Base-by-base conservation (phyloP, 2,888 invertebrate species). In the Chrysolina americana region DNA sequence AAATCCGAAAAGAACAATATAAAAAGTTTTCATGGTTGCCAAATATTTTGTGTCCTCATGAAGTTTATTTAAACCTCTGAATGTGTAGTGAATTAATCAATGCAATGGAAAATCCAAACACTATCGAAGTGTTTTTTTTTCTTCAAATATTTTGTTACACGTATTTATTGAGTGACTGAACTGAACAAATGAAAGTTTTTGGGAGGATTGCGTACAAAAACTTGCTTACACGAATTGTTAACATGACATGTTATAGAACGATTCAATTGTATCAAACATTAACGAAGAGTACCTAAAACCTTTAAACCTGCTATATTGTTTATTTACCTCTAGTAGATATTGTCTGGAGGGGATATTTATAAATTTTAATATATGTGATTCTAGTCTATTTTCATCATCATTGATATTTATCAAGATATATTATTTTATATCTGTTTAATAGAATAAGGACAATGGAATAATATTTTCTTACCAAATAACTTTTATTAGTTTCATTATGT, bases 401-500 rank as follows among this genome's bases (percentile, higher is more conserved):
- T 75, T 81, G 78, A 80, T 80, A 81, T 80, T 80, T 56, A 47
- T 47, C 72, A 69, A 71, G 68, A 78, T 36, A 28, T 28, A 81
- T 81, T 81, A 78, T 81, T 79, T 80, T 80, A 65, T 81, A 80
- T 80, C 80, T 83, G 78, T 82, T 83, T 80, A 77, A 70, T 81
- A 82, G 80, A 68, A 68, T 79, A 80, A 79, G 77, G 74, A 70
- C 56, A 19, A 74, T 76, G 74, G 76, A 76, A 75, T 77, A 80
- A 79, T 82, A 79, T 83, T 81, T 83, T 82, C 81, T 75, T 81
- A 82, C 80, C 81, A 82, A 80, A 81, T 80, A 80, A 78, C 77
- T 77, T 64, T 74, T 23, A 62, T 59, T 62, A 11, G 41, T 69
- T 50, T 64, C n/a, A 53, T 28, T 50, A 63, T 56, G 10, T 28